These are phyloP conservation scores for Fringilla coelebs DNA, from an alignment of 2,797 vertebrate species.

Conservation along the genomic window DNA sequence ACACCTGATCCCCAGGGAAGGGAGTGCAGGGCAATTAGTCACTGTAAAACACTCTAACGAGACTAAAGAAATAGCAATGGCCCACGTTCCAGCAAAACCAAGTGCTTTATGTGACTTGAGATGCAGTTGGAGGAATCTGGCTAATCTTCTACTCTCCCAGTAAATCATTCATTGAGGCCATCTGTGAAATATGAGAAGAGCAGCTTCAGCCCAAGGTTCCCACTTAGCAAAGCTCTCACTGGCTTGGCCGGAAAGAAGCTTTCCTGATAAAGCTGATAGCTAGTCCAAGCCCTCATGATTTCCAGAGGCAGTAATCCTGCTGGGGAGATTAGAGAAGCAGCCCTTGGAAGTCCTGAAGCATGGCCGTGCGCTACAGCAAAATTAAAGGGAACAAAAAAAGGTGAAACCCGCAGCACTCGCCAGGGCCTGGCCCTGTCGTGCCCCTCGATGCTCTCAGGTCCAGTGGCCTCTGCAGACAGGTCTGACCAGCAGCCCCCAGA, in stretches of 20 bases:
- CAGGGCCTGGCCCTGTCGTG: not conserved
- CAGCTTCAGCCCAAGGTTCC: slow-evolving; percentile 29
- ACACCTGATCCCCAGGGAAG: not conserved
- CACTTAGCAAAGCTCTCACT: not conserved
- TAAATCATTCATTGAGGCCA: slow-evolving; percentile 63
- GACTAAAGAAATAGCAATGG: not conserved
- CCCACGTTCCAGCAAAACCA: not conserved
- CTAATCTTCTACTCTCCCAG: slow-evolving; percentile 59
- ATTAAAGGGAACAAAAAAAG: not conserved
- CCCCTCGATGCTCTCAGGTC: fast-evolving
- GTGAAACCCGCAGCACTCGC: fast-evolving
- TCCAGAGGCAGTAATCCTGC: slow-evolving; percentile 39
- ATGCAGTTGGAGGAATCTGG: slow-evolving; percentile 52
- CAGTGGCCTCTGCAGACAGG: not conserved
- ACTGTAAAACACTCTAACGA: not conserved
- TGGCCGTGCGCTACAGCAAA: not conserved
- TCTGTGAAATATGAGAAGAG: slow-evolving; percentile 59
- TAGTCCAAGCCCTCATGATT: slow-evolving; percentile 17
- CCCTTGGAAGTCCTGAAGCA: not conserved
- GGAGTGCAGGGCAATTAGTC: not conserved
- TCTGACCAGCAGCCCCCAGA: not conserved
- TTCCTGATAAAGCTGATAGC: slow-evolving; percentile 51
- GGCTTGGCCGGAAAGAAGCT: slow-evolving; percentile 41
- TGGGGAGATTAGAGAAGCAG: slow-evolving; percentile 20
- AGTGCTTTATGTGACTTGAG: not conserved